phyloP scores from a whole-genome alignment of 2,797 vertebrate species.

The Leptodactylus fallax region DNA sequence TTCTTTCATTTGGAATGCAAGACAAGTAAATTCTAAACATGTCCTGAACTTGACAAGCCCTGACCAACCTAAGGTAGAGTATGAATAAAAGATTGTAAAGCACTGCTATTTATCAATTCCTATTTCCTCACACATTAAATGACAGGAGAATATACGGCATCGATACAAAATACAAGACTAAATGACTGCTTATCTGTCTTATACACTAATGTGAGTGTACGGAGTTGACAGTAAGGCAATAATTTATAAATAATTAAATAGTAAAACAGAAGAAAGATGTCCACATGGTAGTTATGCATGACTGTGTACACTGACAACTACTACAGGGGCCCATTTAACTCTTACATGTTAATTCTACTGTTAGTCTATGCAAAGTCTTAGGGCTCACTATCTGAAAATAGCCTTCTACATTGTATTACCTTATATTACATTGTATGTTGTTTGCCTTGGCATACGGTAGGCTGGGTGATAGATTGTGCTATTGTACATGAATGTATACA shows the following conservation, averaged over 20 bases:
- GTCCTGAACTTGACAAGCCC: constrained; percentile 9
- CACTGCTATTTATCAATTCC: constrained; percentile 10
- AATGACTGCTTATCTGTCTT: constrained; percentile 2
- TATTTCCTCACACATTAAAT: neutral
- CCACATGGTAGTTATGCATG: constrained; percentile 34
- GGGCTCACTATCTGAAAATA: neutral
- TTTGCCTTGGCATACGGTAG: too few species aligned
- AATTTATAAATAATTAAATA: constrained; percentile 45
- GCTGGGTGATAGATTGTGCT: too few species aligned
- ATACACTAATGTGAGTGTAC: neutral
- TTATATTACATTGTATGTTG: too few species aligned
- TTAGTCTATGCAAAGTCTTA: neutral
- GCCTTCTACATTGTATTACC: too few species aligned
- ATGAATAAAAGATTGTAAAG: constrained; percentile 12
- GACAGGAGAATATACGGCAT: constrained; percentile 2
- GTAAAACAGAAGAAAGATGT: constrained; percentile 34
- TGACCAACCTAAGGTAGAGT: neutral
- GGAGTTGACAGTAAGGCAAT: constrained; percentile 38
- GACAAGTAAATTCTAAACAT: neutral
- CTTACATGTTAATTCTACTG: neutral
- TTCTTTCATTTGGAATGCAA: neutral
- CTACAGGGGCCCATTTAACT: constrained; percentile 7
- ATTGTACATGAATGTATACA: too few species aligned
- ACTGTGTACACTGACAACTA: constrained; percentile 22
- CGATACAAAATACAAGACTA: constrained; percentile 3